Evolutionary conservation across 2,888 invertebrate genomes (phyloP).

Genomic region (Trachelus tabidus): DNA sequence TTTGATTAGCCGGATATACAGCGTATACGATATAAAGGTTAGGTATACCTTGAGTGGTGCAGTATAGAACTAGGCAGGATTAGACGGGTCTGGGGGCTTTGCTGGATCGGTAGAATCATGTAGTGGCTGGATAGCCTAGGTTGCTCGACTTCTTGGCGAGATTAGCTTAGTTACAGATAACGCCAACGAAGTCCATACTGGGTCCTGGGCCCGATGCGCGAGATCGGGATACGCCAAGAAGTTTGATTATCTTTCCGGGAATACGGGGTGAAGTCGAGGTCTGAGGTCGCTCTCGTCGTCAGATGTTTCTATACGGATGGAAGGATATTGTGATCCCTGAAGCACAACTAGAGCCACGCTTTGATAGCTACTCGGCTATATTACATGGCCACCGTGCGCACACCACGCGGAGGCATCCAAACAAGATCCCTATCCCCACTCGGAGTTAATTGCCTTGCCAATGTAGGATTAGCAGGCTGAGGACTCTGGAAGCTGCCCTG

Average conservation of each 20-base stretch:
- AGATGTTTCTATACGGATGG: slow-evolving; percentile 15
- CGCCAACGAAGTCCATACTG: slow-evolving; percentile 32
- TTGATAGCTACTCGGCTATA: slow-evolving; percentile 37
- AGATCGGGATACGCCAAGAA: slow-evolving; percentile 37
- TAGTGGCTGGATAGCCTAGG: slow-evolving; percentile 47
- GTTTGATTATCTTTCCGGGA: slow-evolving; percentile 44
- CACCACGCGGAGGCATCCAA: slow-evolving; percentile 35
- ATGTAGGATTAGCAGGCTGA: slow-evolving; percentile 51
- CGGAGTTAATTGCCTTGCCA: slow-evolving; percentile 56
- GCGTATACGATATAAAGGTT: slow-evolving; percentile 13
- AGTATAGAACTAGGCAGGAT: slow-evolving; percentile 47
- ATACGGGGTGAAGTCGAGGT: neutral
- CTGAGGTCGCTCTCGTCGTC: slow-evolving; percentile 2
- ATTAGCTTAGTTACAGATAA: slow-evolving; percentile 62
- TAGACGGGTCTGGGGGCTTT: slow-evolving; percentile 52
- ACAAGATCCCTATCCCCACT: slow-evolving; percentile 43
- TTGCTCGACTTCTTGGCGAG: slow-evolving; percentile 54
- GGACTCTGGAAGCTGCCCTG: slow-evolving; percentile 30
- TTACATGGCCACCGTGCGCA: slow-evolving; percentile 36
- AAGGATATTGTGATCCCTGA: slow-evolving; percentile 47
- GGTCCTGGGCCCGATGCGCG: slow-evolving; percentile 31
- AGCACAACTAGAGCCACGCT: slow-evolving; percentile 22
- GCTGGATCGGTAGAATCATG: slow-evolving; percentile 56
- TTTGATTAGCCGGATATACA: neutral
- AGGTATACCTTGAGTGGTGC: slow-evolving; percentile 3